Conservation (phyloP, 2,113 vertebrate genomes). For the Charadrius vociferus region DNA sequence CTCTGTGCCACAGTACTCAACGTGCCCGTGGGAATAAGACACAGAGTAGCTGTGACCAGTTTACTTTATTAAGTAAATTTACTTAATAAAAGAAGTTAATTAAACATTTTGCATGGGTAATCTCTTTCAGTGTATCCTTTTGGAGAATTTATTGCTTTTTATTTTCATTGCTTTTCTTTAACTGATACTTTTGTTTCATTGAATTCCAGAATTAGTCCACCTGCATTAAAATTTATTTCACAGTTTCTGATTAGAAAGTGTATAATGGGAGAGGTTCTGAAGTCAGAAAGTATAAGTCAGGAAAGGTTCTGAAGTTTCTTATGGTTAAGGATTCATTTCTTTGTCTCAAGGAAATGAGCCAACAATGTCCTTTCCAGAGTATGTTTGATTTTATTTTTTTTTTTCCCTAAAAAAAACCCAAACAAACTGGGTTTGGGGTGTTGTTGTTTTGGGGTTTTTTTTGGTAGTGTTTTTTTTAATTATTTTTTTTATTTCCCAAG, state of each 20-base stretch:
- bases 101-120: conserved; percentile 18
- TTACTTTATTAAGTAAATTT: background rate
- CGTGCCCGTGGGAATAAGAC: background rate
- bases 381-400: background rate
- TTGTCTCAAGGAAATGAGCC: background rate
- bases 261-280: background rate
- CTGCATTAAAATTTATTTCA: background rate
- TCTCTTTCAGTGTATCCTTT: background rate
- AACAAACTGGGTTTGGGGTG: background rate
- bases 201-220: background rate
- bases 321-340: background rate
- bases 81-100: conserved; percentile 36
- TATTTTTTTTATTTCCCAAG: background rate
- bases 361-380: background rate
- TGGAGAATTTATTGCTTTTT: background rate
- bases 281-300: background rate
- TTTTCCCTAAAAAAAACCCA: background rate
- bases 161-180: background rate
- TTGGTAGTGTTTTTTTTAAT: no score
- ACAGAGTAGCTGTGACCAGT: background rate
- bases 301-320: background rate
- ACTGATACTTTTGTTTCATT: background rate
- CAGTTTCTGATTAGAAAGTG: background rate
- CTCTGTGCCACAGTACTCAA: background rate
- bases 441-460: background rate